Evolutionary conservation across 2,888 invertebrate species (phyloP).

Genomic region (Eupithecia tripunctaria): DNA sequence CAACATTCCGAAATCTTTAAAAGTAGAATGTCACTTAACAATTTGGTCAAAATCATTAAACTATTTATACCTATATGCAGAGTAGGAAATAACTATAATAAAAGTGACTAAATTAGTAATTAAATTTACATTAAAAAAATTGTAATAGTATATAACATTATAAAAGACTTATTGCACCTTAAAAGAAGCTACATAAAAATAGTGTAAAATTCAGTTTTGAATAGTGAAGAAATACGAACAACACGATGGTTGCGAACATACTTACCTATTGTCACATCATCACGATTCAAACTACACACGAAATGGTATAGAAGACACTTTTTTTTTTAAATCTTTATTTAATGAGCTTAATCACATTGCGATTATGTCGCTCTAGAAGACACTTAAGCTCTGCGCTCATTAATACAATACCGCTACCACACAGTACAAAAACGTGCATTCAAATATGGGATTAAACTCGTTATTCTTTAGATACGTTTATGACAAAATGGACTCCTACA

Average conservation of each 20-base stretch:
- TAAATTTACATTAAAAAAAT: conserved; percentile 32
- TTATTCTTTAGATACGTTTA: too few species aligned
- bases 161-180: conserved; percentile 58
- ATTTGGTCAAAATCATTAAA: conserved; percentile 41
- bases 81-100: conserved; percentile 39
- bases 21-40: conserved; percentile 34
- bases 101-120: conserved; percentile 42
- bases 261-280: background rate
- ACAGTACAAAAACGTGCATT: too few species aligned
- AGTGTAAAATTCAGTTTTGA: conserved; percentile 19
- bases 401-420: too few species aligned
- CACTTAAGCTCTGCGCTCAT: background rate
- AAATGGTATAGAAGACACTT: background rate
- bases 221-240: background rate
- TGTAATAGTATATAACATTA: conserved; percentile 36
- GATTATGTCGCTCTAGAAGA: too few species aligned
- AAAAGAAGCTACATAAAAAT: conserved; percentile 42
- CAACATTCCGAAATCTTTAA: conserved; percentile 26
- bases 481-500: too few species aligned
- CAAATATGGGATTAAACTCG: too few species aligned
- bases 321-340: too few species aligned
- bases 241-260: background rate
- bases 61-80: conserved; percentile 33
- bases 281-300: background rate
- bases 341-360: too few species aligned